Base-by-base conservation (phyloP, 2,113 vertebrate genomes). In the Mus spicilegus region DNA sequence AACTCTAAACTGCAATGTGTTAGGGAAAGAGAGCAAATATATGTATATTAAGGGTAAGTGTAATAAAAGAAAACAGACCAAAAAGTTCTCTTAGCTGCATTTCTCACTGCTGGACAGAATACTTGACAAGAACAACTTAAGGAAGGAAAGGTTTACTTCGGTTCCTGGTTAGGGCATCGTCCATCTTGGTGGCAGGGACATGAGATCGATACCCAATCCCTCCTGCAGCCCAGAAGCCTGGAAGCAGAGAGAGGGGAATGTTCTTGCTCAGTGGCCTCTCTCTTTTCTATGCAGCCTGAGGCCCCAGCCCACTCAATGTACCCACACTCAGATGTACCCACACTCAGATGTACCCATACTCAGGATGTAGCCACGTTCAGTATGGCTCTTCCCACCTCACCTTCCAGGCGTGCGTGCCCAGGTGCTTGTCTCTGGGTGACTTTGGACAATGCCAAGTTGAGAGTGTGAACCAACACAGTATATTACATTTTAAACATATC, bases 11-110 rank as follows among this genome's bases (percentile, higher is more conserved):
- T 54, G 70, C 22, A 65, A 24, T 54, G 49, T 84, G 7, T 56
- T 89, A 89, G 89, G 69, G 75, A 91, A 93, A 73, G 12, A 86
- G n/a, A 88, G 19, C 39, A 82, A 63, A 81, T 54, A 85, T 54
- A 90, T 46, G 69, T 92, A n/a, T 14, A 67, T 24, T 39, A 96
- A 96, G 30, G 20, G 46, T 46, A 4, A 76, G 72, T 87, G 49
- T 92, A 28, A 22, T 42, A 19, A 12, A 24, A 9, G 36, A 82
- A 56, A 16, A 36, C 5, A 69, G 10, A 78, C 6, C 14, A 67
- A 65, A 69, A 69, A 24, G 11, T 49, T 54, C 46, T 36, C 16
- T 86, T 22, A 20, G 84, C 49, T 1, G 1, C 42, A 12, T 49
- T 11, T 33, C 42, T 49, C 30, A 7, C n/a, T 33, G 84, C 39